These are phyloP conservation scores for Nomada lathburiana DNA, from an alignment of 2,888 invertebrate genomes.

Conservation along the genomic window DNA sequence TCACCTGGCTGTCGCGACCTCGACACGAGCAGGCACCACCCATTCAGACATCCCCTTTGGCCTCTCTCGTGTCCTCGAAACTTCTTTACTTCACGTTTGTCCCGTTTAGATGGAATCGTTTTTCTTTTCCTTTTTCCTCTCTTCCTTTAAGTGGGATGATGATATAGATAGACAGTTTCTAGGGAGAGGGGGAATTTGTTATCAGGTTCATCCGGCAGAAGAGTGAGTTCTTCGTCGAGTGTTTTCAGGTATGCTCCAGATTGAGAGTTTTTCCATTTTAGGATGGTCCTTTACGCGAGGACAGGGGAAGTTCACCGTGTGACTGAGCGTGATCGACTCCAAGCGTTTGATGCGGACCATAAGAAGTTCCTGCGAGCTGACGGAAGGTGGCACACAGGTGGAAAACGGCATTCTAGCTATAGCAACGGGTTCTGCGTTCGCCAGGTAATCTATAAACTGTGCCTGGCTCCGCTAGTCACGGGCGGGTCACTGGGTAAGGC, in stretches of 20 bases:
- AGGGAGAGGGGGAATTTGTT: too few relatives aligned
- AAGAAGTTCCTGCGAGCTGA: constrained; percentile 50
- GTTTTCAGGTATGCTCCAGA: constrained; percentile 50
- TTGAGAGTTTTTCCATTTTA: constrained; percentile 58
- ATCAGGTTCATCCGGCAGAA: constrained; percentile 42
- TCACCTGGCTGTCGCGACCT: constrained; percentile 82
- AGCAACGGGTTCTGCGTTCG: constrained; percentile 70
- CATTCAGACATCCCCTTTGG: constrained; percentile 78
- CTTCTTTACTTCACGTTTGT: constrained; percentile 16
- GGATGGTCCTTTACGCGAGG: constrained; percentile 13
- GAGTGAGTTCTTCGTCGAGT: constrained; percentile 48
- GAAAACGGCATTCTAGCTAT: constrained; percentile 64
- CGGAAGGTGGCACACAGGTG: constrained; percentile 60
- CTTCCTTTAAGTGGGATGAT: not conserved
- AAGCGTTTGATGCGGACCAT: constrained; percentile 44
- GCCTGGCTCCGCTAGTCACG: constrained; percentile 79
- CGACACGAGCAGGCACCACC: constrained; percentile 82
- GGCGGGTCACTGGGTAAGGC: constrained; percentile 80
- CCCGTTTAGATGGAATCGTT: not conserved
- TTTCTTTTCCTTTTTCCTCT: not conserved
- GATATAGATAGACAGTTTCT: too few relatives aligned
- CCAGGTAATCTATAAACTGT: constrained; percentile 81
- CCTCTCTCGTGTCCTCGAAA: constrained; percentile 19
- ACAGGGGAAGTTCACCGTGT: constrained; percentile 35
- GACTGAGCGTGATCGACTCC: constrained; percentile 62